Evolutionary conservation across 2,113 vertebrate species (phyloP).

Genomic region (Calonectris borealis): DNA sequence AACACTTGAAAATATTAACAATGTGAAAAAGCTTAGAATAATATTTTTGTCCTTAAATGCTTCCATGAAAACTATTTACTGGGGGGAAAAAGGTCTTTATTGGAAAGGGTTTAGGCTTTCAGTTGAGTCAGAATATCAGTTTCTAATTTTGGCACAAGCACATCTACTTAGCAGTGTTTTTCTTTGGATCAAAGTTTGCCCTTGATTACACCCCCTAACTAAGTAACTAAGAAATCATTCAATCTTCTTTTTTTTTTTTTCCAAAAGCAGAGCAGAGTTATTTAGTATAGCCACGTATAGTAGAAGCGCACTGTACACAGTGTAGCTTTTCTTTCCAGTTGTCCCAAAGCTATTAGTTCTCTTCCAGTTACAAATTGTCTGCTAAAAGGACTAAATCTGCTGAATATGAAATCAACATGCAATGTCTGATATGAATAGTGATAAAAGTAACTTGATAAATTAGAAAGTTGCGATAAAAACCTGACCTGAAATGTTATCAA

Average conservation of each 20-base stretch:
- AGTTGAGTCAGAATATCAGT: neutral
- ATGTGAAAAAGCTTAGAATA: neutral
- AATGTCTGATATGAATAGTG: conserved; percentile 49
- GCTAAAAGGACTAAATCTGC: conserved; percentile 35
- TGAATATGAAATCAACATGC: conserved; percentile 38
- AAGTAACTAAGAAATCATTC: neutral
- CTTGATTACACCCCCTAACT: neutral
- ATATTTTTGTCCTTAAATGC: neutral
- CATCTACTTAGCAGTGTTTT: neutral
- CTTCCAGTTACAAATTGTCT: conserved; percentile 39
- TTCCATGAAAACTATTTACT: neutral
- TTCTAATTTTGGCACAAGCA: neutral
- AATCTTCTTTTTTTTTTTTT: neutral
- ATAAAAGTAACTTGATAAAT: conserved; percentile 65
- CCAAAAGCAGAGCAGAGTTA: neutral
- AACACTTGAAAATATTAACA: neutral
- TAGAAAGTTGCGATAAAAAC: conserved; percentile 64
- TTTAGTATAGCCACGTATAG: neutral
- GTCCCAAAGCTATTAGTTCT: conserved; percentile 36
- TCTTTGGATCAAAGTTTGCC: neutral
- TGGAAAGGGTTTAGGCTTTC: neutral
- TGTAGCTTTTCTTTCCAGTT: conserved; percentile 1
- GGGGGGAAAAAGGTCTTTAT: neutral
- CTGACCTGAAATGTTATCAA: conserved; percentile 58
- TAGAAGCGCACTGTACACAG: neutral